Conservation (phyloP, 2,797 vertebrate genomes). For the Allobates femoralis region DNA sequence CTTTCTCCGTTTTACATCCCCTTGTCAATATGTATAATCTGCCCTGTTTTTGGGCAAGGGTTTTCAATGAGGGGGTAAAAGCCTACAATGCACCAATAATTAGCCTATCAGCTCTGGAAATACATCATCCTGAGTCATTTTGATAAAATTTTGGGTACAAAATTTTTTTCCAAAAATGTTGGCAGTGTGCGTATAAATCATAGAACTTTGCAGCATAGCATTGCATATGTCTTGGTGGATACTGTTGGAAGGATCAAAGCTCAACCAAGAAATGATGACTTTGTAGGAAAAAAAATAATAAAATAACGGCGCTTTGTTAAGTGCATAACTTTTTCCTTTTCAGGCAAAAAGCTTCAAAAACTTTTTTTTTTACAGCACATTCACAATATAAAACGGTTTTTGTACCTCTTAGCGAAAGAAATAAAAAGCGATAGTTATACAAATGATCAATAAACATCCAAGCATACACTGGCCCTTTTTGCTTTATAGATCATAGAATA, state of each 20-base stretch:
- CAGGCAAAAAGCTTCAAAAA: neutral
- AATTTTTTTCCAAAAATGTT: conserved; percentile 20
- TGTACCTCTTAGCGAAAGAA: conserved; percentile 30
- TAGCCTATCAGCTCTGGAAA: conserved; percentile 25
- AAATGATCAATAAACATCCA: conserved; percentile 46
- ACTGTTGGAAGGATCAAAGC: neutral
- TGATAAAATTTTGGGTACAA: conserved; percentile 24
- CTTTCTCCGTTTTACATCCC: conserved; percentile 21
- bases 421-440: conserved; percentile 45
- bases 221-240: conserved; percentile 48
- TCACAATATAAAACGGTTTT: conserved; percentile 33
- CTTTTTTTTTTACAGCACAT: conserved; percentile 24
- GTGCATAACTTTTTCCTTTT: conserved; percentile 49
- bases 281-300: neutral
- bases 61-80: neutral
- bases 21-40: conserved; percentile 11
- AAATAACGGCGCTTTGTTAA: conserved; percentile 36
- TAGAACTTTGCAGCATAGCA: conserved; percentile 54
- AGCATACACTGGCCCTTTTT: conserved; percentile 44
- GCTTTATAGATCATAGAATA: conserved; percentile 3
- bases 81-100: conserved; percentile 31
- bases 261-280: conserved; percentile 25
- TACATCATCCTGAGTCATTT: conserved; percentile 40
- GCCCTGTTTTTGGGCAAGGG: neutral
- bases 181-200: conserved; percentile 38